Conservation (phyloP, 2,888 invertebrate species). For the Salticus scenicus region DNA sequence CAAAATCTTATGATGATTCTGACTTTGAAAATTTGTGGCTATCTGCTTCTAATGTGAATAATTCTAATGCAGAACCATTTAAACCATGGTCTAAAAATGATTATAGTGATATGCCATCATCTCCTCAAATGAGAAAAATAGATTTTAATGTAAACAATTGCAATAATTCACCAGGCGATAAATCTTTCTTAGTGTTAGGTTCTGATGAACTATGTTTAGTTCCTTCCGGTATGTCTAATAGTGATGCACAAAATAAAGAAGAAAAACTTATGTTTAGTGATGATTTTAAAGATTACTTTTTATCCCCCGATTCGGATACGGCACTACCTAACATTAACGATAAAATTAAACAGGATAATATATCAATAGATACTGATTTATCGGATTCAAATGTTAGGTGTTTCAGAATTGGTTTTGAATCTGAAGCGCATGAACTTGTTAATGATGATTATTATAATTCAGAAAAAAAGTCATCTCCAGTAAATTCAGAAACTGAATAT, state of each 20-base stretch:
- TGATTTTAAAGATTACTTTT: conserved; percentile 63
- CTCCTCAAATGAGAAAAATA: background rate
- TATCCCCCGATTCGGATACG: conserved; percentile 36
- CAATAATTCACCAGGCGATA: background rate
- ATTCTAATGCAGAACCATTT: conserved; percentile 9
- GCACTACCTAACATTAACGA: conserved; percentile 16
- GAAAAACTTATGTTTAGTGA: conserved; percentile 53
- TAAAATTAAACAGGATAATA: background rate
- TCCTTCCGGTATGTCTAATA: conserved; percentile 26
- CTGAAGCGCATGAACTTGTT: background rate
- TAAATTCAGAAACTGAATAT: background rate
- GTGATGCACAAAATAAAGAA: background rate
- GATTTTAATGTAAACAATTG: background rate
- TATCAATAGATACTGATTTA: background rate
- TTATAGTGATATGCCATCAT: background rate
- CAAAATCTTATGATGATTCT: background rate
- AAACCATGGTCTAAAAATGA: conserved; percentile 32
- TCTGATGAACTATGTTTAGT: conserved; percentile 49
- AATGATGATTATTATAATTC: background rate
- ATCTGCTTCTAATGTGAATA: conserved; percentile 14
- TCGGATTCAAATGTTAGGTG: conserved; percentile 21
- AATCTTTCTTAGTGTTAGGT: conserved; percentile 28
- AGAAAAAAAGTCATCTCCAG: background rate
- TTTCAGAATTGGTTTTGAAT: conserved; percentile 53
- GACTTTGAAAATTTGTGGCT: conserved; percentile 51